Base-by-base conservation (phyloP, 1,140 invertebrate genomes). In the Drosophila kikkawai region DNA sequence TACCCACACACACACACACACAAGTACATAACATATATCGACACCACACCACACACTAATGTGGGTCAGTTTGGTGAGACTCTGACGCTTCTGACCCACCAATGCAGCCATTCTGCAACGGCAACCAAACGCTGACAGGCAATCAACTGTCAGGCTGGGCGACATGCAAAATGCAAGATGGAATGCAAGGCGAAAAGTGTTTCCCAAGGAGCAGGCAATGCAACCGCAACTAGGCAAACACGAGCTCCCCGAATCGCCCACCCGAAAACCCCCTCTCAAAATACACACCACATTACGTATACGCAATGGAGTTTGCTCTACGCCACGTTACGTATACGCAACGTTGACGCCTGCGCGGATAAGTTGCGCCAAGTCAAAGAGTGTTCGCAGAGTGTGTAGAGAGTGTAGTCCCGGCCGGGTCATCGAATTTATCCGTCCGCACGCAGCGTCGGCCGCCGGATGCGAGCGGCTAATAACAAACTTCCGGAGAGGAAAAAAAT, bases 401-500 rank as follows among this genome's bases (percentile, higher is more conserved):
- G 37, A 39, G 37, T 8, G 4, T 17, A 9, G 13, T 9, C 51
- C 51, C 51, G 63, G 68, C 36, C 64, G 41, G 75, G 65, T 45
- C 68, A 76, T 63, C 68, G 48, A 74, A 77, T 74, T 84, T 90
- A 88, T 88, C 81, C 85, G 79, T 60, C 12, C 70, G 60, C 45
- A 58, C 51, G 45, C 69, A 59, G 47, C 60, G 61, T 48, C 36
- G 11, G 17, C 63, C 44, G 70, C 67, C 83, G 79, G 86, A 90
- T 76, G 86, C 77, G 86, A 75, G 70, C 80, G 86, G 80, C 82
- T 92, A 92, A 92, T 92, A 92, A 92, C 78, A 84, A 80, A 85
- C 84, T 84, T 92, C 91, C 91, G 91, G 83, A 92, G 86, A 91
- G 91, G 83, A 91, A 92, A 55, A 91, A 86, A 88, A 84, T 81